phyloP scores from a whole-genome alignment of 1,140 invertebrate species.

The Pseudoatta argentina region DNA sequence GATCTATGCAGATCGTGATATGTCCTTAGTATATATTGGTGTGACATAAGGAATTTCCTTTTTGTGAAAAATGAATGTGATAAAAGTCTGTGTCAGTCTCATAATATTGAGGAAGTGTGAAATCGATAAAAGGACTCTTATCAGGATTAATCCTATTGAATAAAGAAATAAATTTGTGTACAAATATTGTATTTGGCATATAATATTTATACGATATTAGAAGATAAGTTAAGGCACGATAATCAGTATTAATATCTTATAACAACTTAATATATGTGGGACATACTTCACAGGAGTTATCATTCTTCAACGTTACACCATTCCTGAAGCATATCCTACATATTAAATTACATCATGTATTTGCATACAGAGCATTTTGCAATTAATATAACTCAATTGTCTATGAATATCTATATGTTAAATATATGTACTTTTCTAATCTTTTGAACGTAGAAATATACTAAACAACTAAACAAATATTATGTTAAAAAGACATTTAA shows the following conservation, averaged over 20 bases:
- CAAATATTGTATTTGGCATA: conserved; percentile 39
- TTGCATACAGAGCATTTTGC: conserved; percentile 54
- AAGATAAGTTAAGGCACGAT: conserved; percentile 20
- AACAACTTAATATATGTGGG: conserved; percentile 3
- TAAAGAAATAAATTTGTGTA: conserved; percentile 44
- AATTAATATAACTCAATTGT: conserved; percentile 36
- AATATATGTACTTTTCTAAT: conserved; percentile 53
- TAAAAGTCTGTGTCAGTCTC: conserved; percentile 47
- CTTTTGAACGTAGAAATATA: conserved; percentile 32
- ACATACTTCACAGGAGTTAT: conserved; percentile 22
- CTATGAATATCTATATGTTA: conserved; percentile 55
- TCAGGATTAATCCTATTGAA: conserved; percentile 35
- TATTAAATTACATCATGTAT: conserved; percentile 10
- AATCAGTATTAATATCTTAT: conserved; percentile 35
- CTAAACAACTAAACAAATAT: conserved; percentile 9
- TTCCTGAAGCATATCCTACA: conserved; percentile 15
- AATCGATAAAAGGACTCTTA: conserved; percentile 22
- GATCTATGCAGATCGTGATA: conserved; percentile 48
- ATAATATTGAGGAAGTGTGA: conserved; percentile 14
- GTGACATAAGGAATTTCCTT: conserved; percentile 49
- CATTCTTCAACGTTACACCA: neutral
- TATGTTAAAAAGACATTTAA: conserved; percentile 41
- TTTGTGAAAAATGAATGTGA: conserved; percentile 57
- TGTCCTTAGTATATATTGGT: conserved; percentile 45
- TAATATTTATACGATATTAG: conserved; percentile 18